Percentiles rank a stretch among this genome's conserved stretches.
phyloP scores from a whole-genome alignment of 2,888 invertebrate species.

The Omphaloscelis lunosa region DNA sequence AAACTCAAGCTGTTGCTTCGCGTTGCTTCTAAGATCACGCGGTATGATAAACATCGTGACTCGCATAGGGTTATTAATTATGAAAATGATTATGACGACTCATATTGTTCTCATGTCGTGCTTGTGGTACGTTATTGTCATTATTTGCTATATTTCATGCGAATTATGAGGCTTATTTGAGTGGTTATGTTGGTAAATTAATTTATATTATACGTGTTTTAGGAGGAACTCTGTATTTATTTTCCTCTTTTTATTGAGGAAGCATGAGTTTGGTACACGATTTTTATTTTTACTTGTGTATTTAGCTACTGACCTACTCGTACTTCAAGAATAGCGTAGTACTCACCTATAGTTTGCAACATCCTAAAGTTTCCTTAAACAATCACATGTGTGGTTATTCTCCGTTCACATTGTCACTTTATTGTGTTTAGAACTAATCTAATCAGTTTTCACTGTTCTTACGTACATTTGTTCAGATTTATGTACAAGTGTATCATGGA shows the following conservation, averaged over 20 bases:
- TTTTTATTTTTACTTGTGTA: slow-evolving; percentile 18
- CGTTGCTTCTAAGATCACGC: slow-evolving; percentile 77
- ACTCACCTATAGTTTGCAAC: neutral
- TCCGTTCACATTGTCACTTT: neutral
- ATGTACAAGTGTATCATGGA: slow-evolving; percentile 25
- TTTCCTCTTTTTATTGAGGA: slow-evolving; percentile 42
- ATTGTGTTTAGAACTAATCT: slow-evolving; percentile 29
- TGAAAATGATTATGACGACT: slow-evolving; percentile 82
- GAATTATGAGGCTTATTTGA: slow-evolving; percentile 44
- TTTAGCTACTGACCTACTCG: neutral
- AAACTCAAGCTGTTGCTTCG: slow-evolving; percentile 70
- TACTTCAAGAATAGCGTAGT: neutral
- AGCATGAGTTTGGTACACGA: slow-evolving; percentile 23
- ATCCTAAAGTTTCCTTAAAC: neutral
- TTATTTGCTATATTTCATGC: slow-evolving; percentile 58
- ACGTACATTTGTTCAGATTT: slow-evolving; percentile 35
- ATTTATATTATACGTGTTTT: slow-evolving; percentile 39
- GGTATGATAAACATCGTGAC: slow-evolving; percentile 85
- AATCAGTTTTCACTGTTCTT: slow-evolving; percentile 29
- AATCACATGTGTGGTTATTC: slow-evolving; percentile 28
- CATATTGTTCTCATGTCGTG: slow-evolving; percentile 76
- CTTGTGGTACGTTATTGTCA: slow-evolving; percentile 52
- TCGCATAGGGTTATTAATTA: slow-evolving; percentile 85
- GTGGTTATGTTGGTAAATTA: slow-evolving; percentile 39
- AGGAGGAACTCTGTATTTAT: slow-evolving; percentile 5